Evolutionary conservation across 2,113 vertebrate species (phyloP).

Genomic region (Eulacestoma nigropectus): DNA sequence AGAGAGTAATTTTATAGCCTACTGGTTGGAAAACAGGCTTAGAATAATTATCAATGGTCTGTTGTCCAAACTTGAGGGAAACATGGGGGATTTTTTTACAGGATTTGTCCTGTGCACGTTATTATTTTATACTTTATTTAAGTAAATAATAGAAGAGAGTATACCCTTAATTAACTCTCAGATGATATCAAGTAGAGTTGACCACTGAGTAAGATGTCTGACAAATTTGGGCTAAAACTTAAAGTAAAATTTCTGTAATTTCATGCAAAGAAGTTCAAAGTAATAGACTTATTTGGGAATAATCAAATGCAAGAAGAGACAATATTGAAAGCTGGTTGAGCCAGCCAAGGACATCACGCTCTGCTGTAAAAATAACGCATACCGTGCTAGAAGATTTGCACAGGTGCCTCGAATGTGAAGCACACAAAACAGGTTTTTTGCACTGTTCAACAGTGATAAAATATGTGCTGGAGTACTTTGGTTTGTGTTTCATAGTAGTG

Average conservation of each 20-base stretch:
- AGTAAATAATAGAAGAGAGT: neutral
- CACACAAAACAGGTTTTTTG: neutral
- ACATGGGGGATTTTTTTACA: rapidly evolving
- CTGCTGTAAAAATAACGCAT: rapidly evolving
- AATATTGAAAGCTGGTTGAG: neutral
- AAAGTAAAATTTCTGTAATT: neutral
- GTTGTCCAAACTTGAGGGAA: neutral
- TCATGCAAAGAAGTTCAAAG: neutral
- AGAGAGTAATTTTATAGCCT: neutral
- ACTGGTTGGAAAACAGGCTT: neutral
- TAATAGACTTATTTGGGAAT: neutral
- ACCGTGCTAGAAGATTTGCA: neutral
- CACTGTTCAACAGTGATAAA: neutral
- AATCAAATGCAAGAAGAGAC: neutral
- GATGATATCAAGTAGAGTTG: neutral
- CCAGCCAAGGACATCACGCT: neutral
- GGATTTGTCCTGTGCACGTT: neutral
- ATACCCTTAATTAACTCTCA: neutral
- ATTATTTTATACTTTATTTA: neutral
- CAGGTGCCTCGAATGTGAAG: neutral
- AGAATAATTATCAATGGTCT: neutral
- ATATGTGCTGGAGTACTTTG: neutral
- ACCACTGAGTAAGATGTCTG: neutral
- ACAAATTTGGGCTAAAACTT: neutral
- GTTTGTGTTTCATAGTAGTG: neutral